Conservation (phyloP, 2,888 invertebrate genomes). For the Acrocera orbiculus region DNA sequence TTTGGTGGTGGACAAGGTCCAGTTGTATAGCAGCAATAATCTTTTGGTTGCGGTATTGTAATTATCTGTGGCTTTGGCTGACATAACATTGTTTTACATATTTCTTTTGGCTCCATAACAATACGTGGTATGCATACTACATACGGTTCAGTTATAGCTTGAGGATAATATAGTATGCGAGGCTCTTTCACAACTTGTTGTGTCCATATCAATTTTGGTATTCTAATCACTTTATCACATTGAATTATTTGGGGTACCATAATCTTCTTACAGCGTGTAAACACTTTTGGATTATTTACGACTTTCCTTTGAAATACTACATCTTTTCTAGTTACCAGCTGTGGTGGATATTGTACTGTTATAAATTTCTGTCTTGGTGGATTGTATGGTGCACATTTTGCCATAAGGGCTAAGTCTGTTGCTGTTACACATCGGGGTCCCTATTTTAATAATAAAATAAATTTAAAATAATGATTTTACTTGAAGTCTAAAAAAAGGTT, state of each 20-base stretch:
- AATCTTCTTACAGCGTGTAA: constrained; percentile 23
- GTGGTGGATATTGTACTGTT: constrained; percentile 25
- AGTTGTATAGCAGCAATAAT: constrained; percentile 25
- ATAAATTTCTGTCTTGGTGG: constrained; percentile 24
- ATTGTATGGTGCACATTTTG: no score
- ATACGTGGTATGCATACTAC: constrained; percentile 24
- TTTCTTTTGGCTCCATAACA: constrained; percentile 24
- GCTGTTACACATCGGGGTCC: no score
- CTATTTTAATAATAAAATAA: no score
- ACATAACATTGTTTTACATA: constrained; percentile 25
- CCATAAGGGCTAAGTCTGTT: no score
- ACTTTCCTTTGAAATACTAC: constrained; percentile 26
- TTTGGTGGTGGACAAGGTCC: constrained; percentile 23
- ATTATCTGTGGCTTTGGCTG: constrained; percentile 26
- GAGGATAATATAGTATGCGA: constrained; percentile 23
- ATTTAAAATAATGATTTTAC: no score
- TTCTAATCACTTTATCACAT: constrained; percentile 23
- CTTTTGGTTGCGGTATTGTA: constrained; percentile 24
- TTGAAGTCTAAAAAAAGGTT: no score
- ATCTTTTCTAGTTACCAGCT: constrained; percentile 23
- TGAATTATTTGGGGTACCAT: constrained; percentile 25
- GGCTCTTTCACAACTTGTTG: constrained; percentile 26
- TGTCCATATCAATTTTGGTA: constrained; percentile 24
- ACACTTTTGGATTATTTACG: constrained; percentile 23
- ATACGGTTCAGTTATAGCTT: constrained; percentile 25